phyloP scores from a whole-genome alignment of 2,888 invertebrate species.

The Clanis bilineata region DNA sequence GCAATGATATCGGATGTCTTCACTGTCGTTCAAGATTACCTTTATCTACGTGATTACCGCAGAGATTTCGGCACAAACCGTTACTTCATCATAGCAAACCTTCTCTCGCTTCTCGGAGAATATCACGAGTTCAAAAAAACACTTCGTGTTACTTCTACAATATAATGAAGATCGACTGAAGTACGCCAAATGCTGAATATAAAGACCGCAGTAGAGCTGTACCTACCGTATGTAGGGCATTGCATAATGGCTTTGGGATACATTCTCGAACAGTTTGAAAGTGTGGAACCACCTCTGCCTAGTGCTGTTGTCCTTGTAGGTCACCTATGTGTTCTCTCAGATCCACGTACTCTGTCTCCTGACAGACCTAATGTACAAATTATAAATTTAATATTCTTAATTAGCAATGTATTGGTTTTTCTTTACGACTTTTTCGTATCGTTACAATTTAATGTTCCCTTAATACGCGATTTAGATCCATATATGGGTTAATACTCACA shows the following conservation, averaged over 20 bases:
- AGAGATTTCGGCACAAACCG: constrained; percentile 34
- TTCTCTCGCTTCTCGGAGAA: constrained; percentile 46
- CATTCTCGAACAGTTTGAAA: constrained; percentile 56
- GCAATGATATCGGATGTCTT: constrained; percentile 35
- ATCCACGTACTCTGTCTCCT: constrained; percentile 47
- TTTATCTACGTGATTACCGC: constrained; percentile 28
- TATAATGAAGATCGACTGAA: constrained; percentile 15
- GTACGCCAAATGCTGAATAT: constrained; percentile 42
- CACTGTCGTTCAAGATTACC: constrained; percentile 33
- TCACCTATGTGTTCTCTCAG: constrained; percentile 56
- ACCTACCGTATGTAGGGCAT: constrained; percentile 61
- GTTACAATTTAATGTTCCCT: constrained; percentile 28
- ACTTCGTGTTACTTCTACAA: constrained; percentile 8
- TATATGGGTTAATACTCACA: constrained; percentile 20
- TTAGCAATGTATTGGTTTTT: constrained; percentile 58
- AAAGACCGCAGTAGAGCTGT: constrained; percentile 35
- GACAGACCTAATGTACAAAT: constrained; percentile 46
- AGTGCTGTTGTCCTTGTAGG: constrained; percentile 64
- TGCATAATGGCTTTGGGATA: constrained; percentile 65
- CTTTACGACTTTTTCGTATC: constrained; percentile 51
- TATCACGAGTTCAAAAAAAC: constrained; percentile 39
- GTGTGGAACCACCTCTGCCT: constrained; percentile 53
- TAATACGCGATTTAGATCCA: constrained; percentile 24
- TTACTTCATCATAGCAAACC: constrained; percentile 42
- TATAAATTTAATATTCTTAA: constrained; percentile 55